Conservation (phyloP, 2,888 invertebrate species). For the Meiosimyza platycephala region DNA sequence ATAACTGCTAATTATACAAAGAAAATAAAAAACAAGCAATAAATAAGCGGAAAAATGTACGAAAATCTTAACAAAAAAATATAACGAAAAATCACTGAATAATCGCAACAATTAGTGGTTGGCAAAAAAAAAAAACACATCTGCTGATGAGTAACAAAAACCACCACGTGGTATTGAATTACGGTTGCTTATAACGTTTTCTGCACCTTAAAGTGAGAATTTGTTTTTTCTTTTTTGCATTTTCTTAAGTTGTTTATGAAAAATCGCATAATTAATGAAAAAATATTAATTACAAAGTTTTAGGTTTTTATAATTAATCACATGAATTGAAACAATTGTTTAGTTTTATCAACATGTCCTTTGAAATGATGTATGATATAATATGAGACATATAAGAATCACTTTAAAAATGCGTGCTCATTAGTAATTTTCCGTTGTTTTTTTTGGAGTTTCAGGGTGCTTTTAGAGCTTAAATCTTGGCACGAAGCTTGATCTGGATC, state of each 20-base stretch:
- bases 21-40: neutral
- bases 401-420: neutral
- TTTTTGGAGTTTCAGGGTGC: neutral
- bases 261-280: slow-evolving; percentile 13
- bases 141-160: neutral
- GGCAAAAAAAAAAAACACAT: slow-evolving; percentile 7
- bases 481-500: too few relatives aligned
- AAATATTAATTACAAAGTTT: slow-evolving; percentile 20
- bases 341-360: neutral
- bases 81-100: slow-evolving; percentile 22
- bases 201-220: neutral
- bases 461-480: too few relatives aligned
- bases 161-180: neutral
- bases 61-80: neutral
- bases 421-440: neutral
- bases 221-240: neutral
- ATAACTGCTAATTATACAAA: slow-evolving; percentile 24
- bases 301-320: neutral
- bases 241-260: neutral
- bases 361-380: neutral
- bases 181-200: neutral
- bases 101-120: slow-evolving; percentile 29
- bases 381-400: neutral
- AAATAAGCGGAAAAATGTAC: neutral
- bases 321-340: neutral